A percentile compares a stretch with the other conserved stretches of the same genome.
Evolutionary conservation across 1,140 invertebrate genomes (phyloP).

Genomic region (Belonocnema kinseyi): DNA sequence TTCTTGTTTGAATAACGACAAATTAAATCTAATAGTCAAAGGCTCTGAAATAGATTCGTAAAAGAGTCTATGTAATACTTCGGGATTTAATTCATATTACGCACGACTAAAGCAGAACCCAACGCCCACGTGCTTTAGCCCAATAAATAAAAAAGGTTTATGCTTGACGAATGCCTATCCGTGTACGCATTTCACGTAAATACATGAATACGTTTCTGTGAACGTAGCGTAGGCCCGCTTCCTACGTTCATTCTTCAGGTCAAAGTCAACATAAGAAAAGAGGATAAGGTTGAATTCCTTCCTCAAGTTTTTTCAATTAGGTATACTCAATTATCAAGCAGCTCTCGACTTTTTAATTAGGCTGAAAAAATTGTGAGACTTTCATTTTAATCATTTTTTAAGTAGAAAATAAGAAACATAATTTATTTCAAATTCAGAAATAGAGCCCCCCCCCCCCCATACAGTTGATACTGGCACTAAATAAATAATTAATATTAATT

Average conservation of each 20-base stretch:
- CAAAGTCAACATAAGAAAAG: constrained; percentile 15
- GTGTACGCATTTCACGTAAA: not conserved
- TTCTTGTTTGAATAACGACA: not conserved
- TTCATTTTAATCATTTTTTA: too few relatives aligned
- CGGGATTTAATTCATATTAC: not conserved
- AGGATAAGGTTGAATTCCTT: constrained; percentile 4
- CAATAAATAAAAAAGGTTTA: constrained; percentile 21
- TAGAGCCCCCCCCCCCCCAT: too few relatives aligned
- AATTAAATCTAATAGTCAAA: not conserved
- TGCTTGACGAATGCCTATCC: constrained; percentile 4
- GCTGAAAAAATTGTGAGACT: too few relatives aligned
- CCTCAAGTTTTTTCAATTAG: not conserved
- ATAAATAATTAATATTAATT: too few relatives aligned
- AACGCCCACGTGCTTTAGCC: not conserved
- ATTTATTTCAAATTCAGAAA: too few relatives aligned
- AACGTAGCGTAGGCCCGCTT: not conserved
- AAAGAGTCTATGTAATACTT: not conserved
- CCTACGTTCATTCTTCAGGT: constrained; percentile 7
- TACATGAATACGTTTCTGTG: not conserved
- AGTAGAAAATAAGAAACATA: too few relatives aligned
- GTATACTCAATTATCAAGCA: too few relatives aligned
- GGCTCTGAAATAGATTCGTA: not conserved
- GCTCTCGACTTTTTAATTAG: too few relatives aligned
- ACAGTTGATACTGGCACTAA: too few relatives aligned
- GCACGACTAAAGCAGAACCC: not conserved